Evolutionary conservation across 1,140 invertebrate genomes (phyloP), one percentile per base, ranked within the genome.

Genomic region (Drosophila dunni): DNA sequence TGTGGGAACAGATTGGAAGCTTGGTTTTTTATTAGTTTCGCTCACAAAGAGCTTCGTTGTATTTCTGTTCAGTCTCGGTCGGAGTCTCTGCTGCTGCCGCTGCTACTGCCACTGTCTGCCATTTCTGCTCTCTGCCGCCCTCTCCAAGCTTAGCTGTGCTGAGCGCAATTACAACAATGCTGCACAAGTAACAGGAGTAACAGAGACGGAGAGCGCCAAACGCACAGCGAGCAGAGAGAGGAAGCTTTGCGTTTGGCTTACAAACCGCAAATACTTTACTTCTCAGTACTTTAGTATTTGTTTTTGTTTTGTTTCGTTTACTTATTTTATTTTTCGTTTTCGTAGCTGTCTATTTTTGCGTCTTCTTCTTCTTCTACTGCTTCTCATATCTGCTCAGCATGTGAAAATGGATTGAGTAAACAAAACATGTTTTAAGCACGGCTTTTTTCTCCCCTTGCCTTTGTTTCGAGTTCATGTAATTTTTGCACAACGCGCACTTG

Each of bases 11-110:
- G 76, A 83, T 80, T 73, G 50, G 24, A 61, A 71, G 75, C 73
- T 78, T 64, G 84, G 84, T 89, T 91, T 91, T 91, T 91, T 91
- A 91, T 91, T 78, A 91, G 69, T 86, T 91, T 78, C 75, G 73
- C 75, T 80, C 74, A 91, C 89, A 91, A 91, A 80, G 89, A 81
- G 72, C 63, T 73, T 80, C 76, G 76, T 91, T 91, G 89, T 89
- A 69, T 58, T 69, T 38, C 40, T 60, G 42, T 38, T 33, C 67
- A 34, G 60, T 61, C 64, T 45, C 17, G 7, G 51, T n/a, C 33
- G 50, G 3, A 29, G 57, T 44, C 57, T 60, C 57, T 44, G 56
- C 24, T 29, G 3, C 24, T 29, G 24, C 24, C 24, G 24, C 24
- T 2, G 40, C 13, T 8, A 17, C 2, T 7, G 1, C 24, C 20